Conservation (phyloP, 2,113 vertebrate genomes). For the Furnarius figulus region DNA sequence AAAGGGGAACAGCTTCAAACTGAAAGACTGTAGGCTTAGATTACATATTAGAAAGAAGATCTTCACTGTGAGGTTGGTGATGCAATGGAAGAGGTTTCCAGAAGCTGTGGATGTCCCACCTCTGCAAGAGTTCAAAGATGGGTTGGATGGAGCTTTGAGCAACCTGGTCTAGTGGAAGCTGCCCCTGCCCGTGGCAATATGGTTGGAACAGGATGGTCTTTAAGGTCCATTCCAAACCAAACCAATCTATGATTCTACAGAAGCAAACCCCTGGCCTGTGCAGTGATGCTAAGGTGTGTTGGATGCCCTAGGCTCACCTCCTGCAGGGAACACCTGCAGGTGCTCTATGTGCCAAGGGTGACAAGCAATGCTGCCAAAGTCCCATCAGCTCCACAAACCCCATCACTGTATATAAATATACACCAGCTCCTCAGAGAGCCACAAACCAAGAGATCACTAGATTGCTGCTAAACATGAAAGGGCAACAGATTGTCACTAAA, state of each 20-base stretch:
- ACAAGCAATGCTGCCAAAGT: neutral
- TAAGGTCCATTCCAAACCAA: neutral
- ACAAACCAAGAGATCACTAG: neutral
- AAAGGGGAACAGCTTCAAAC: neutral
- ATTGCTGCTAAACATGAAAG: neutral
- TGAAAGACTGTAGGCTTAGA: neutral
- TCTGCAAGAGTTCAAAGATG: neutral
- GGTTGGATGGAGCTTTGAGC: neutral
- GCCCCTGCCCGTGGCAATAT: neutral
- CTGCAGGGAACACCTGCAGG: neutral
- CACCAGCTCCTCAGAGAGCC: neutral
- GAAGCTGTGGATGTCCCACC: neutral
- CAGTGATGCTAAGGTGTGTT: fast-evolving
- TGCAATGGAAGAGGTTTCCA: neutral
- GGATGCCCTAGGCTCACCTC: neutral
- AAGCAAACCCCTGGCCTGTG: neutral
- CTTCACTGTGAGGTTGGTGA: neutral
- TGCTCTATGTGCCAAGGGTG: neutral
- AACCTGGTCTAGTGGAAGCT: neutral
- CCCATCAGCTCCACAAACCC: neutral
- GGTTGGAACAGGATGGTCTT: neutral
- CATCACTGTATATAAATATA: fast-evolving
- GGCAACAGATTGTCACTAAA: neutral
- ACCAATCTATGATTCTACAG: neutral
- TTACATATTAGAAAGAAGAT: neutral